phyloP scores from a whole-genome alignment of 2,113 vertebrate species.

The Myrmecophaga tridactyla region DNA sequence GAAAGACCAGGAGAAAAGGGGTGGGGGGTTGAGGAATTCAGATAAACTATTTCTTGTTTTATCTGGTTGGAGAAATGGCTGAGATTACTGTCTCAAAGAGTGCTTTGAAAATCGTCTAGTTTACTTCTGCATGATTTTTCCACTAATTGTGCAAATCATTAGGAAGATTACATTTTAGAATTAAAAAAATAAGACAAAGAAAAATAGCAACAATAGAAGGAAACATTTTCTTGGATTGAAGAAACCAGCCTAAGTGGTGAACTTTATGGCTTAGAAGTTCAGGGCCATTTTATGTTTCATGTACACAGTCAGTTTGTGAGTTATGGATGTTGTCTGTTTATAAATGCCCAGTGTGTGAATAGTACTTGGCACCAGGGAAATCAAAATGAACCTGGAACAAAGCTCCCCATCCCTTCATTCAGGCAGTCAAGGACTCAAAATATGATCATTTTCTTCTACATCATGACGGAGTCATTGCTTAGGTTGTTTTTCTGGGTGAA shows the following conservation, averaged over 20 bases:
- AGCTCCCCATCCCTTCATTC: not conserved
- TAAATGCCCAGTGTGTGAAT: not conserved
- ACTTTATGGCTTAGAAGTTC: not conserved
- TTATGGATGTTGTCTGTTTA: not conserved
- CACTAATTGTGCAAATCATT: not conserved
- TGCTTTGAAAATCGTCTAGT: not conserved
- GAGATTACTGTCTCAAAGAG: not conserved
- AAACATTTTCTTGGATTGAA: not conserved
- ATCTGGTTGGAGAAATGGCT: not conserved
- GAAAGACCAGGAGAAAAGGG: not conserved
- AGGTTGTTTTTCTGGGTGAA: conserved; percentile 20
- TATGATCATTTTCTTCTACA: not conserved
- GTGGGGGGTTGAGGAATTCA: too few relatives aligned
- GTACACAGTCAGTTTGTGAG: not conserved
- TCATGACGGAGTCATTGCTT: not conserved
- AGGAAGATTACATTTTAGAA: not conserved
- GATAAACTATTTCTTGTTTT: not conserved
- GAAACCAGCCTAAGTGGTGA: not conserved
- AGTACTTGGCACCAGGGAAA: not conserved
- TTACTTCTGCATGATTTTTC: not conserved
- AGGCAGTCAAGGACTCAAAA: not conserved
- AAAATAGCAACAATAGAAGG: not conserved
- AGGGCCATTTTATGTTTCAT: not conserved
- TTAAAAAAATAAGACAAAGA: not conserved
- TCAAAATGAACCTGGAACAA: not conserved